Evolutionary conservation across 2,113 vertebrate species (phyloP).

Genomic region (Melospiza georgiana): DNA sequence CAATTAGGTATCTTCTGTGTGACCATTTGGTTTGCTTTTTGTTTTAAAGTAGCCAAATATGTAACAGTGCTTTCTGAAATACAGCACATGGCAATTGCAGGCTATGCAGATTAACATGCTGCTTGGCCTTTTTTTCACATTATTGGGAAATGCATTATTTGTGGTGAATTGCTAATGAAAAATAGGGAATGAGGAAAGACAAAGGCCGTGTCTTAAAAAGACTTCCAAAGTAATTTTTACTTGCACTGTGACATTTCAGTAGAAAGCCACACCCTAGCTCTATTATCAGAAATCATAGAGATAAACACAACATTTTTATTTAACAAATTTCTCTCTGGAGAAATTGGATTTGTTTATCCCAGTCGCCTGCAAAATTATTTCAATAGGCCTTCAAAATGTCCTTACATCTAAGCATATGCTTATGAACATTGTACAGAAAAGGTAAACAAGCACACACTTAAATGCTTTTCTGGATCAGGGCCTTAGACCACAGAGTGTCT

Average conservation of each 20-base stretch:
- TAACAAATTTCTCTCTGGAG: background rate
- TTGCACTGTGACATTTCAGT: background rate
- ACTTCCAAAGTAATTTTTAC: background rate
- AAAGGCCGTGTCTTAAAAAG: background rate
- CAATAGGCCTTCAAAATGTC: background rate
- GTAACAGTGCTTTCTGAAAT: background rate
- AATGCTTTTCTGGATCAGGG: background rate
- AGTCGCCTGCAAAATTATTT: background rate
- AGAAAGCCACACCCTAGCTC: background rate
- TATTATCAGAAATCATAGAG: background rate
- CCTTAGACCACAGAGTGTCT: background rate
- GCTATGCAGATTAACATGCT: background rate
- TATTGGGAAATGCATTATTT: background rate
- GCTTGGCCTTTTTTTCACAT: background rate
- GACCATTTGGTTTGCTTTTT: background rate
- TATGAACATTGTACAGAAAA: background rate
- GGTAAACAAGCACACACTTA: accelerated
- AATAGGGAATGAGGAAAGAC: background rate
- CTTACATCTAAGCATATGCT: background rate
- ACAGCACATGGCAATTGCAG: background rate
- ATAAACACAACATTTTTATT: background rate
- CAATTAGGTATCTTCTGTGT: background rate
- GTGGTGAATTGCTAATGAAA: background rate
- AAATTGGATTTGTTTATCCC: background rate
- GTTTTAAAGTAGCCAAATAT: background rate